Evolutionary conservation across 2,888 invertebrate species (phyloP), one percentile per base, ranked within the genome.

Genomic region (Tryphoninae sp.): DNA sequence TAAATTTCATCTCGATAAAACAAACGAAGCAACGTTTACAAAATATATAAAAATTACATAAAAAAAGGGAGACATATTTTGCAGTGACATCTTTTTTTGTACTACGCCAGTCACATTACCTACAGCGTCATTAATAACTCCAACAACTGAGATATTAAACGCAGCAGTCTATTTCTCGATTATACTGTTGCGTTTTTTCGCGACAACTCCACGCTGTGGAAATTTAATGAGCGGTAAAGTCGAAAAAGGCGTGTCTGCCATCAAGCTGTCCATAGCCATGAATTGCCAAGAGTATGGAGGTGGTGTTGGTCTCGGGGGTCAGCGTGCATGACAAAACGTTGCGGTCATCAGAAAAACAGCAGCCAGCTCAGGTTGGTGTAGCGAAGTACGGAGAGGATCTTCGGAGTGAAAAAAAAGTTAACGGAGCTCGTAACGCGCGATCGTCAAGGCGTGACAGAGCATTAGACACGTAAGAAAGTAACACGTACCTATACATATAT

Each of bases 391-490:
- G 19, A 53, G 33, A 22, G 49, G 33, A 40, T 9, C 40, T 55
- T 53, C 26, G 33, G 58, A 45, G 77, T 75, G 49, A 72, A 75
- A 83, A 86, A 86, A 87, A 85, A 86, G 87, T 87, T 88, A 89
- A 88, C 89, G 86, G 88, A 89, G 89, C 89, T 87, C 89, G 89
- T 90, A 90, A 91, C 88, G 88, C 85, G 76, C 7, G 88, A 84
- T 86, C 88, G 87, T 89, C 89, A 89, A 89, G 86, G 86, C 90
- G 88, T 90, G 88, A 91, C 90, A 85, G 81, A 62, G 82, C 79
- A 78, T 78, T 75, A 81, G 79, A 80, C 77, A 76, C 80, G 72
- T 67, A 81, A 80, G 77, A 81, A 83, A 79, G 69, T 75, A 75
- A 77, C 59, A 33, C 49, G 51, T 64, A 33, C 49, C 45, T 64